Evolutionary conservation across 2,888 invertebrate species (phyloP).

Genomic region (Agrilus cyanescens): DNA sequence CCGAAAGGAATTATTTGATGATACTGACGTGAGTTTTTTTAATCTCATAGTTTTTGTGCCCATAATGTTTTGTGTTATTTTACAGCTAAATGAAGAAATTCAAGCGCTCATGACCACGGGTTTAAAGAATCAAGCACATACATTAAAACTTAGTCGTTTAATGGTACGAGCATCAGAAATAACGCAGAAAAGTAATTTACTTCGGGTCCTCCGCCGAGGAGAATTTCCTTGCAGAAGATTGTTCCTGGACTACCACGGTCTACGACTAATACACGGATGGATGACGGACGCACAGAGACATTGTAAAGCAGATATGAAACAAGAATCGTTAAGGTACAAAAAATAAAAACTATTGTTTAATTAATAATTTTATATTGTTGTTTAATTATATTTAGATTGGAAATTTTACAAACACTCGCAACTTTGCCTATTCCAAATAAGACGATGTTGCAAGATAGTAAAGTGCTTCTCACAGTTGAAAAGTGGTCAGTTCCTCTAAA

Average conservation of each 20-base stretch:
- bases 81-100: constrained; percentile 78
- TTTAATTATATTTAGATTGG: constrained; percentile 41
- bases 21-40: constrained; percentile 42
- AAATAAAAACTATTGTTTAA: neutral
- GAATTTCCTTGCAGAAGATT: constrained; percentile 73
- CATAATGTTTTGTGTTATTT: constrained; percentile 12
- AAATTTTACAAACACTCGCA: constrained; percentile 67
- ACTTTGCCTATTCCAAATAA: constrained; percentile 86
- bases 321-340: constrained; percentile 25
- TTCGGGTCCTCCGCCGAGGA: constrained; percentile 67
- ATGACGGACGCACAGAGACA: constrained; percentile 60
- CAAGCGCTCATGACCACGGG: constrained; percentile 66
- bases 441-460: constrained; percentile 84
- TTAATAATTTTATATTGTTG: too few species aligned
- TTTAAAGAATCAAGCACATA: constrained; percentile 81
- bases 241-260: constrained; percentile 88
- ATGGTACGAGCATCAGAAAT: constrained; percentile 86
- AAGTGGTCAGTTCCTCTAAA: constrained; percentile 56
- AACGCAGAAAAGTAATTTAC: constrained; percentile 60
- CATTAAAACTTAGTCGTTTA: constrained; percentile 75
- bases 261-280: constrained; percentile 85
- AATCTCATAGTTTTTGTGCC: neutral
- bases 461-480: constrained; percentile 74
- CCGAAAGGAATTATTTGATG: constrained; percentile 45
- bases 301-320: constrained; percentile 25